A percentile compares a stretch with the other conserved stretches of the same genome.
These are phyloP conservation scores for Brotula barbata DNA, from an alignment of 2,797 vertebrate genomes.

Conservation along the genomic window DNA sequence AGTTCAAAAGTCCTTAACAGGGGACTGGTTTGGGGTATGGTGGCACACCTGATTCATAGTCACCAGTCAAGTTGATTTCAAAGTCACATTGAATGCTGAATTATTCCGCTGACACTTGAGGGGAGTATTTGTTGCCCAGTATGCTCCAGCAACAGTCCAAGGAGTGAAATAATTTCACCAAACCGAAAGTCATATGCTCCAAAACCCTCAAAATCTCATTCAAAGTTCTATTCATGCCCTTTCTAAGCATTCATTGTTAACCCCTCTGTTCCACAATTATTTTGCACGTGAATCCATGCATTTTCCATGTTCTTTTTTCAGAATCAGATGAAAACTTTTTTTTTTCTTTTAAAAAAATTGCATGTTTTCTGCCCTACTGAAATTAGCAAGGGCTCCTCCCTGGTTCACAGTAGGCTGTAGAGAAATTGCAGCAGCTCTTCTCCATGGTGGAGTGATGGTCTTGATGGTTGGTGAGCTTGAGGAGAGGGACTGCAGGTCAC, in stretches of 20 bases:
- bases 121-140: conserved; percentile 40
- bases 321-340: conserved; percentile 22
- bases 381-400: conserved; percentile 50
- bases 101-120: conserved; percentile 40
- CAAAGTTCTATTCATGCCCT: conserved; percentile 29
- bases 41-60: conserved; percentile 61
- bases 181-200: conserved; percentile 16
- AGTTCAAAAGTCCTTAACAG: conserved; percentile 56
- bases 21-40: conserved; percentile 28
- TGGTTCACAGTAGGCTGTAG: conserved; percentile 68
- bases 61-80: conserved; percentile 34
- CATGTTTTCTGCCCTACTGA: conserved; percentile 51
- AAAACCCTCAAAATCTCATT: conserved; percentile 32
- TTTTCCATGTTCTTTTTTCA: conserved; percentile 21
- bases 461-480: conserved; percentile 30
- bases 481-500: conserved; percentile 50
- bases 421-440: conserved; percentile 64
- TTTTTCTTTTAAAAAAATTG: conserved; percentile 36
- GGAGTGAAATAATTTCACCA: conserved; percentile 18
- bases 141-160: conserved; percentile 50
- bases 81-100: conserved; percentile 38
- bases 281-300: conserved; percentile 26
- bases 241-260: conserved; percentile 11
- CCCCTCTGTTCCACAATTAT: conserved; percentile 28
- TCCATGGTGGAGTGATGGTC: conserved; percentile 41